These are phyloP conservation scores for Poicephalus gulielmi DNA, from an alignment of 2,113 vertebrate genomes.

Conservation along the genomic window DNA sequence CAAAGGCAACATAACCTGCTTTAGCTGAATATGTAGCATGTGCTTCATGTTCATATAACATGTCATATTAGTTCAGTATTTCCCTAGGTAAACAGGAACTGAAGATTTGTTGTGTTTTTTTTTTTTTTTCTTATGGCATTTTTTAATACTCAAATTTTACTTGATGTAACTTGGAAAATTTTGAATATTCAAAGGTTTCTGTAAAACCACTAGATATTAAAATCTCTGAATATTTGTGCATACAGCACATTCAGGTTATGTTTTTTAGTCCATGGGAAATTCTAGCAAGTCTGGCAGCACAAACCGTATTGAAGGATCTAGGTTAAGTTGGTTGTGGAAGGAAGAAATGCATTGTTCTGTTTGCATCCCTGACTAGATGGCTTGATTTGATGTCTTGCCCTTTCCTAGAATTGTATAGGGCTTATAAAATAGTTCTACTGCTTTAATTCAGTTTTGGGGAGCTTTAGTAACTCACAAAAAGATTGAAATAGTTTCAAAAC, in stretches of 20 bases:
- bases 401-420: neutral
- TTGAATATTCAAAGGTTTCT: neutral
- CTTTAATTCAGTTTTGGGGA: neutral
- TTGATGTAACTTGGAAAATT: neutral
- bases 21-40: neutral
- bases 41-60: neutral
- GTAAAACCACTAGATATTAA: neutral
- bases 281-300: neutral
- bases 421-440: neutral
- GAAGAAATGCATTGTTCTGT: neutral
- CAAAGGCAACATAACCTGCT: neutral
- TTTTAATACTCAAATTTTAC: neutral
- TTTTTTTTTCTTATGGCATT: neutral
- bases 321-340: neutral
- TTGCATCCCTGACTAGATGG: neutral
- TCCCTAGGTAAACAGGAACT: neutral
- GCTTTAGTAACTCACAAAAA: neutral
- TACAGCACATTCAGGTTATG: neutral
- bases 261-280: neutral
- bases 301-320: neutral
- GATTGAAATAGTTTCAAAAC: neutral
- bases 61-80: neutral
- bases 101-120: neutral
- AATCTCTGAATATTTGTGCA: neutral
- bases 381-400: neutral